Conservation (phyloP, 2,797 vertebrate species). For the Coregonus sp. region DNA sequence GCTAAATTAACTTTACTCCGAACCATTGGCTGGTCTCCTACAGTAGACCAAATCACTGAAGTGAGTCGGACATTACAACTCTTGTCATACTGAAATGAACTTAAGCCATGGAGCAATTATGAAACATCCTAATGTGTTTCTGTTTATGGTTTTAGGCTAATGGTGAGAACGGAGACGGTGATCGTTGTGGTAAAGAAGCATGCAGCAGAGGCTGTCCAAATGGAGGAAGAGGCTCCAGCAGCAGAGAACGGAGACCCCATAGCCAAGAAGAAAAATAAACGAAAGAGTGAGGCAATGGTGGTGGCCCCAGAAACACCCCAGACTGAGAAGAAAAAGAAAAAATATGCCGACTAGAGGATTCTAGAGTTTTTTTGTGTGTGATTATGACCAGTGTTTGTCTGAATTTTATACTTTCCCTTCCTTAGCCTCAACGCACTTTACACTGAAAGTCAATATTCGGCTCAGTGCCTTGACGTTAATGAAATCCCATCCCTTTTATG, state of each 20-base stretch:
- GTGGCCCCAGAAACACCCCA: neutral
- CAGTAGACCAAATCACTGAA: constrained; percentile 78
- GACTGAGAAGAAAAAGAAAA: constrained; percentile 69
- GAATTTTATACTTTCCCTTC: constrained; percentile 2
- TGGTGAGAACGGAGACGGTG: constrained; percentile 30
- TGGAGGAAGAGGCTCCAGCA: constrained; percentile 9
- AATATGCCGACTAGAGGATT: constrained; percentile 29
- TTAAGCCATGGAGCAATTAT: neutral
- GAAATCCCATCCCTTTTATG: constrained; percentile 25
- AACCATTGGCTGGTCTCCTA: constrained; percentile 76
- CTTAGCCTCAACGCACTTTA: constrained; percentile 16
- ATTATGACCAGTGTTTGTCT: neutral
- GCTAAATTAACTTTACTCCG: constrained; percentile 72
- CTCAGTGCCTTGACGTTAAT: constrained; percentile 58
- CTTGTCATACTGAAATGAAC: neutral
- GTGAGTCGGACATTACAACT: constrained; percentile 69
- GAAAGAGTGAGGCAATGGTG: constrained; percentile 48
- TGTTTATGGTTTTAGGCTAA: neutral
- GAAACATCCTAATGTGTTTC: neutral
- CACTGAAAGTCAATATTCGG: constrained; percentile 30
- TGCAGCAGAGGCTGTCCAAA: constrained; percentile 22
- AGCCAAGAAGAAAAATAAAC: constrained; percentile 42
- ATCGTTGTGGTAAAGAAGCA: constrained; percentile 51
- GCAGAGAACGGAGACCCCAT: constrained; percentile 22
- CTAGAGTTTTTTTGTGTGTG: too few species aligned